Percentiles rank a stretch among this genome's conserved stretches.
Evolutionary conservation across 64 coral and sea anemone genomes (phyloP).

Genomic region (Pocillopora damicornis): DNA sequence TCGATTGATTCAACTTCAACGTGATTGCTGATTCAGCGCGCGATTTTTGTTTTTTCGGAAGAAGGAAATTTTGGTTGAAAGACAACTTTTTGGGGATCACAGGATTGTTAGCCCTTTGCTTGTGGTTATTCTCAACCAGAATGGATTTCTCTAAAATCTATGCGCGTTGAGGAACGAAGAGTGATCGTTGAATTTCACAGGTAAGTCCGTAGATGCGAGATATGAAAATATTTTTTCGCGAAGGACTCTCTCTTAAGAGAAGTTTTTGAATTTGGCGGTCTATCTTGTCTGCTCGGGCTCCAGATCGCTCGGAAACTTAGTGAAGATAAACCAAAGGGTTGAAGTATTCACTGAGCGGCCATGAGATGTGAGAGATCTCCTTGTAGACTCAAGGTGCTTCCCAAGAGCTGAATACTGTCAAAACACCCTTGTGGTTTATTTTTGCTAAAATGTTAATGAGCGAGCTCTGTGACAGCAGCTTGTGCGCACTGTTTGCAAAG

Average conservation of each 20-base stretch:
- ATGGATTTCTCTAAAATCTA: slow-evolving; percentile 66
- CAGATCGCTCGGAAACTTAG: slow-evolving; percentile 59
- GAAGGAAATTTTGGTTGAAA: slow-evolving; percentile 90
- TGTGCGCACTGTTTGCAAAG: slow-evolving; percentile 80
- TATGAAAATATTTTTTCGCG: slow-evolving; percentile 73
- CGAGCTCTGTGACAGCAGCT: slow-evolving; percentile 63
- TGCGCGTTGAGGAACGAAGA: slow-evolving; percentile 57
- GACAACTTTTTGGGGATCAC: slow-evolving; percentile 61
- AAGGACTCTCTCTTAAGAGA: slow-evolving; percentile 47
- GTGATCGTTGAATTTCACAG: slow-evolving; percentile 63
- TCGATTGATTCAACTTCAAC: slow-evolving; percentile 93
- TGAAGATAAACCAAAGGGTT: slow-evolving; percentile 71
- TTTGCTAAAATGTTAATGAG: slow-evolving; percentile 99
- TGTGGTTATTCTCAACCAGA: slow-evolving; percentile 60
- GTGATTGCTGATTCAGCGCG: slow-evolving; percentile 99
- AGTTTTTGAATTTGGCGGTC: slow-evolving; percentile 74
- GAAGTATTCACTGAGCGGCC: slow-evolving; percentile 36
- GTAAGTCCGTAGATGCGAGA: slow-evolving; percentile 88
- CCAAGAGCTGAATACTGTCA: slow-evolving; percentile 83
- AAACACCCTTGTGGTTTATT: slow-evolving; percentile 99
- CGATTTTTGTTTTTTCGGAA: slow-evolving; percentile 96
- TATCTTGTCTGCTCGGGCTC: slow-evolving; percentile 40
- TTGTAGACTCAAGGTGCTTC: slow-evolving; percentile 81
- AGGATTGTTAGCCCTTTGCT: slow-evolving; percentile 61
- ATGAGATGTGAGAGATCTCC: slow-evolving; percentile 46